phyloP scores from a whole-genome alignment of 2,888 invertebrate genomes.

The Drosophila longiperda region DNA sequence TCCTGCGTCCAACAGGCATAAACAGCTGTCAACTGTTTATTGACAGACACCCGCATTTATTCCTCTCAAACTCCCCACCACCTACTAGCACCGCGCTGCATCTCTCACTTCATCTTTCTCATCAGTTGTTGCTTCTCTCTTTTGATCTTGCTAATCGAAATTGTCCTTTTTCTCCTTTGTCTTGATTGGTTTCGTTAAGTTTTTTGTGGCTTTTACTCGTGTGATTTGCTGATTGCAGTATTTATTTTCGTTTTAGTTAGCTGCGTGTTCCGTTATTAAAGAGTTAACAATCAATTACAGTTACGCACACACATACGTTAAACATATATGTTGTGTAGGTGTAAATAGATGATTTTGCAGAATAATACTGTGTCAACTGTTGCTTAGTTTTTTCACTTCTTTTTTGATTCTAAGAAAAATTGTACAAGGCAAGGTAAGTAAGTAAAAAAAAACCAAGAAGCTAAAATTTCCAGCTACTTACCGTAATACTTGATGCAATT shows the following conservation, averaged over 20 bases:
- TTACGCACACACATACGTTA: not conserved
- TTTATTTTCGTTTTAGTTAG: slow-evolving; percentile 39
- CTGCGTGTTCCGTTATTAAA: slow-evolving; percentile 33
- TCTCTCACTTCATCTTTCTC: not conserved
- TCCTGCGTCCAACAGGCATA: slow-evolving; percentile 73
- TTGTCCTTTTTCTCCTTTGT: slow-evolving; percentile 39
- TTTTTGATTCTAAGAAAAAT: slow-evolving; percentile 31
- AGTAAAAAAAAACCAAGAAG: not conserved
- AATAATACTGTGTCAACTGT: slow-evolving; percentile 20
- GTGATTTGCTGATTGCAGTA: slow-evolving; percentile 55
- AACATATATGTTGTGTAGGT: not conserved
- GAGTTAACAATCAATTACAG: slow-evolving; percentile 30
- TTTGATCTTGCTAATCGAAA: slow-evolving; percentile 22
- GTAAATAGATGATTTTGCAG: not conserved
- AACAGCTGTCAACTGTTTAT: slow-evolving; percentile 76
- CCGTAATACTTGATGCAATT: not conserved
- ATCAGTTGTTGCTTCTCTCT: not conserved
- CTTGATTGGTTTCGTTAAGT: slow-evolving; percentile 34
- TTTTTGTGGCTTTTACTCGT: slow-evolving; percentile 26
- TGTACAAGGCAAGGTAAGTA: slow-evolving; percentile 13
- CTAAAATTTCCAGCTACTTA: not conserved
- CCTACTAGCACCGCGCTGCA: not conserved
- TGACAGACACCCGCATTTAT: slow-evolving; percentile 42
- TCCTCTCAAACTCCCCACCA: slow-evolving; percentile 9
- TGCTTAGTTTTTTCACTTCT: not conserved